phyloP scores from a whole-genome alignment of 2,888 invertebrate genomes.

The Volucella inflata region DNA sequence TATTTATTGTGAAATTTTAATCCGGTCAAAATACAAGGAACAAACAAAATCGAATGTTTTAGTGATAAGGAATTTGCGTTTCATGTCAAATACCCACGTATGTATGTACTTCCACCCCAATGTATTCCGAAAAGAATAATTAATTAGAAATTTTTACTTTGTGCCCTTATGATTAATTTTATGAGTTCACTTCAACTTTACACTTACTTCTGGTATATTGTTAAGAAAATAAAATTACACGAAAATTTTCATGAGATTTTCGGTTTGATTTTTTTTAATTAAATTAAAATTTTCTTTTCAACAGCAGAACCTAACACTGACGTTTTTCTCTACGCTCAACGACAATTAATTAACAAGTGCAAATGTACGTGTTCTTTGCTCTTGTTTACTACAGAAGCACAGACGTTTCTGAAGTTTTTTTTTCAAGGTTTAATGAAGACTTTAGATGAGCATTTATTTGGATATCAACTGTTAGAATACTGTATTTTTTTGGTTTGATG shows the following conservation, averaged over 20 bases:
- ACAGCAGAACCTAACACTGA: constrained; percentile 42
- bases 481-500: too few species aligned
- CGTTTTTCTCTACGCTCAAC: constrained; percentile 44
- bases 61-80: constrained; percentile 20
- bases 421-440: not conserved
- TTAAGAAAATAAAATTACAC: constrained; percentile 34
- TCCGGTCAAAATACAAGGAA: not conserved
- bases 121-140: constrained; percentile 12
- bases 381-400: constrained; percentile 46
- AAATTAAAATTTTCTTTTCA: constrained; percentile 44
- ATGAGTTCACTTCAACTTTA: not conserved
- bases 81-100: constrained; percentile 14
- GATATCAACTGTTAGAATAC: not conserved
- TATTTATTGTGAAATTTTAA: constrained; percentile 14
- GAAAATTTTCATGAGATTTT: constrained; percentile 53
- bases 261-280: constrained; percentile 40
- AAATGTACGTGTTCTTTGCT: constrained; percentile 62
- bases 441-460: constrained; percentile 26
- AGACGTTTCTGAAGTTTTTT: constrained; percentile 17
- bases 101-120: constrained; percentile 1
- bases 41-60: constrained; percentile 21
- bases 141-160: constrained; percentile 12
- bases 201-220: constrained; percentile 50
- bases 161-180: not conserved
- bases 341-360: constrained; percentile 58